Conservation (phyloP, 2,888 invertebrate species). For the Drosophila koepferae region DNA sequence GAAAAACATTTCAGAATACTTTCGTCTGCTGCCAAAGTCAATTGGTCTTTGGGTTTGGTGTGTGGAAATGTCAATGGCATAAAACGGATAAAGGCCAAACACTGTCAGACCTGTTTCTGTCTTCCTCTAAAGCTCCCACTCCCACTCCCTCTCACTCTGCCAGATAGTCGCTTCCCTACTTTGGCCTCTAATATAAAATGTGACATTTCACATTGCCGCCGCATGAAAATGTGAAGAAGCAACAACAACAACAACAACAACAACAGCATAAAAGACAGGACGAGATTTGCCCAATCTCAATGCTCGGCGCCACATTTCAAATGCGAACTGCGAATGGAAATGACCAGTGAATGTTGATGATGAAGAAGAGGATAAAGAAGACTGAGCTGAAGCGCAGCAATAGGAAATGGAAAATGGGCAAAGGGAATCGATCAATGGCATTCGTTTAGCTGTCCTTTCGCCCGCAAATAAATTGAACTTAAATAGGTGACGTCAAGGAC, state of each 20-base stretch:
- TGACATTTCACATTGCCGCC: constrained; percentile 69
- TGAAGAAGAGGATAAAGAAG: background rate
- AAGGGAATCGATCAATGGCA: constrained; percentile 70
- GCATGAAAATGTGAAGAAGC: constrained; percentile 59
- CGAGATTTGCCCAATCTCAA: constrained; percentile 72
- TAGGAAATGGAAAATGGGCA: constrained; percentile 18
- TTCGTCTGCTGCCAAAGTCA: constrained; percentile 47
- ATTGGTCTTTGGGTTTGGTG: constrained; percentile 65
- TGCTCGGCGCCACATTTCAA: constrained; percentile 51
- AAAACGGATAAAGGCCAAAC: constrained; percentile 68
- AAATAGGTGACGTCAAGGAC: constrained; percentile 75
- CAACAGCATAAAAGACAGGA: constrained; percentile 56
- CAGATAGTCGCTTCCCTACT: background rate
- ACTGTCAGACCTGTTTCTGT: constrained; percentile 14
- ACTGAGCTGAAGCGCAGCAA: background rate
- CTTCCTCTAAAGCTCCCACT: background rate
- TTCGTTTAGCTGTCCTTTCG: constrained; percentile 57
- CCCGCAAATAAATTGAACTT: constrained; percentile 78
- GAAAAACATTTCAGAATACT: constrained; percentile 41
- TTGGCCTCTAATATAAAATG: constrained; percentile 49
- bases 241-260: constrained; percentile 7
- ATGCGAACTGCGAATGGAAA: constrained; percentile 32
- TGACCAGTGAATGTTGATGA: constrained; percentile 1
- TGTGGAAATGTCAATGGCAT: constrained; percentile 71
- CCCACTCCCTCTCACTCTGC: background rate